Conservation (phyloP, 30 jellyfish, hydroid and myxozoan genomes). For the Aurelia sp. region DNA sequence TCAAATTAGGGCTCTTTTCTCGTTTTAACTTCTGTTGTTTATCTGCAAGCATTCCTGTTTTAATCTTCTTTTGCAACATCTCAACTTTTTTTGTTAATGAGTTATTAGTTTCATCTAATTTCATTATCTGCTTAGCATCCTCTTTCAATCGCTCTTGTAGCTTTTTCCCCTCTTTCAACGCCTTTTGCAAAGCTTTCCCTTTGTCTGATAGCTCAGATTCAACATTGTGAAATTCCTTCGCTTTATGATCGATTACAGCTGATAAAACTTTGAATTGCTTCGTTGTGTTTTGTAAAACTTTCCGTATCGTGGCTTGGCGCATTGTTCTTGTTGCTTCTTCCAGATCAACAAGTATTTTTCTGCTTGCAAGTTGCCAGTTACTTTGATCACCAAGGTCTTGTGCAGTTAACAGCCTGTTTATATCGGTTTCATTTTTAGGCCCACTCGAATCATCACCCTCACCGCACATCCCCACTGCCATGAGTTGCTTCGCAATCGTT, state of each 20-base stretch:
- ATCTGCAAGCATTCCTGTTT: not conserved
- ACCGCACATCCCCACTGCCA: not conserved
- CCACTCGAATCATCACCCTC: not conserved
- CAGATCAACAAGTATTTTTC: slow-evolving; percentile 34
- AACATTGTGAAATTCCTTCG: slow-evolving; percentile 31
- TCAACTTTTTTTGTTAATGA: slow-evolving; percentile 3
- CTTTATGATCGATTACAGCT: slow-evolving; percentile 44
- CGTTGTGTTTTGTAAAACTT: slow-evolving; percentile 21
- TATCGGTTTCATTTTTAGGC: not conserved
- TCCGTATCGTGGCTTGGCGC: slow-evolving; percentile 45
- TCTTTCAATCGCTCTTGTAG: slow-evolving; percentile 13
- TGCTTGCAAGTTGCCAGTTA: slow-evolving; percentile 59
- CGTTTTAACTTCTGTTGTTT: slow-evolving; percentile 17
- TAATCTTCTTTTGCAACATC: slow-evolving; percentile 26
- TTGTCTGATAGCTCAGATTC: slow-evolving; percentile 49
- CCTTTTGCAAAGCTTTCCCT: slow-evolving; percentile 44
- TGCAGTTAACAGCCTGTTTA: slow-evolving; percentile 32
- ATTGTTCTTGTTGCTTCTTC: slow-evolving; percentile 48
- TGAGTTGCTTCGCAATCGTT: slow-evolving; percentile 28
- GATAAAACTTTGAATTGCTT: slow-evolving; percentile 59
- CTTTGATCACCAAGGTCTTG: slow-evolving; percentile 50
- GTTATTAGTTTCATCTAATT: slow-evolving; percentile 12
- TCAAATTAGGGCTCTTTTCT: slow-evolving; percentile 18
- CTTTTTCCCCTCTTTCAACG: slow-evolving; percentile 4
- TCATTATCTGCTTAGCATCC: not conserved